These are phyloP conservation scores for Venturia canescens DNA, from an alignment of 1,140 invertebrate genomes.

Conservation along the genomic window DNA sequence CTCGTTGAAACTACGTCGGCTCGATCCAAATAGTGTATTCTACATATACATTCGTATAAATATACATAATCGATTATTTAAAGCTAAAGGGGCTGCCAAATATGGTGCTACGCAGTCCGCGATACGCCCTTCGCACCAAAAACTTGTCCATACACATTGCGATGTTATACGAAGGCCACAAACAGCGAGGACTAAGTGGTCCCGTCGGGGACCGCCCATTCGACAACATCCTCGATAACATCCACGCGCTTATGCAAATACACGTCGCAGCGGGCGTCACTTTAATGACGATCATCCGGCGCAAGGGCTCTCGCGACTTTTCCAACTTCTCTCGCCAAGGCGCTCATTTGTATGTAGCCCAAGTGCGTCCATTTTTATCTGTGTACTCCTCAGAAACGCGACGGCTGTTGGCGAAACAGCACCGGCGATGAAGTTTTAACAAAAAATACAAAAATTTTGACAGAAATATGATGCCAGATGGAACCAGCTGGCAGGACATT, in stretches of 20 bases:
- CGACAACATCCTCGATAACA: slow-evolving; percentile 62
- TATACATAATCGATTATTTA: background rate
- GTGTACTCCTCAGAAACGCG: background rate
- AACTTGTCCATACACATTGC: background rate
- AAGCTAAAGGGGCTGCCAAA: background rate
- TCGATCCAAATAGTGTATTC: slow-evolving; percentile 8
- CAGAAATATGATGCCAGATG: background rate
- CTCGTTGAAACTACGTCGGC: slow-evolving; percentile 25
- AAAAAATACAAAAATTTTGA: background rate
- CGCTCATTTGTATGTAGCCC: background rate
- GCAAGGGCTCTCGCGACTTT: slow-evolving; percentile 42
- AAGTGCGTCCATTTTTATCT: too few species aligned
- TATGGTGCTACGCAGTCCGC: background rate
- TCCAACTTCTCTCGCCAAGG: slow-evolving; percentile 25
- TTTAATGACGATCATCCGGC: slow-evolving; percentile 67
- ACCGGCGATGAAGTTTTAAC: too few species aligned
- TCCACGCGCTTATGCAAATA: slow-evolving; percentile 72
- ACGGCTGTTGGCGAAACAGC: background rate
- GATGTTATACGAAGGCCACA: slow-evolving; percentile 34
- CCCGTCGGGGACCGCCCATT: slow-evolving; percentile 54
- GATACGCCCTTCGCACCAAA: background rate
- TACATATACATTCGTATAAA: background rate
- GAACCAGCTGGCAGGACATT: background rate
- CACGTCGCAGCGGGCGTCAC: slow-evolving; percentile 71
- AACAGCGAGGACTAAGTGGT: slow-evolving; percentile 55